Evolutionary conservation across 2,888 invertebrate genomes (phyloP), one percentile per base, ranked within the genome.

Genomic region (Tetrapedia diversipes): DNA sequence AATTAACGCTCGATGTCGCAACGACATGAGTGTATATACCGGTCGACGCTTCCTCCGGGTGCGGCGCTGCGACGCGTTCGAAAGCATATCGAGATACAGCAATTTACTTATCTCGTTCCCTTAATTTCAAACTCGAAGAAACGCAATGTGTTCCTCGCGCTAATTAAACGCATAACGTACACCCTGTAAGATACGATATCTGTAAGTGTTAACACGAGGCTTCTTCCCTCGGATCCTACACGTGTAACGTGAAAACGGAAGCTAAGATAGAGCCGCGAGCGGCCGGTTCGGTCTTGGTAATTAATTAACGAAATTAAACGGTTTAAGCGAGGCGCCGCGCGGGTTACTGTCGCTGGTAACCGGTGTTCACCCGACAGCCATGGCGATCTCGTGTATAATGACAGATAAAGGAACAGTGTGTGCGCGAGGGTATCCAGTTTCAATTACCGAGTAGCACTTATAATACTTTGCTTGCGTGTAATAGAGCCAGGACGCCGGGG

Each of bases 381-480:
- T 29, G 24, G 19, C 57, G 65, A 65, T 56, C 60, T 45, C 65
- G 24, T n/a, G n/a, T n/a, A n/a, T 67, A 78, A 78, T 54, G 63
- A 60, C 34, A 78, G 79, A 67, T 67, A 78, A 68, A 68, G 41
- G 53, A 59, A 56, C 37, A 54, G 41, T n/a, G 34, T 53, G 49
- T 16, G 24, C 16, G 10, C 27, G n/a, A n/a, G 43, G 19, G 59
- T 71, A 72, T 79, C 65, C 57, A 47, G 79, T 79, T 79, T 79
- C 79, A 79, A 79, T 79, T 78, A 79, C 73, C 78, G 60, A 41
- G 60, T 60, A 79, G 39, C 66, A 65, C 73, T 66, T 77, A n/a
- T n/a, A 68, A 78, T 79, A 56, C 59, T 54, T 54, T 54, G 68
- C 73, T 65, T 68, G 54, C 47, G 64, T 41, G 79, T 78, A 79